These are phyloP conservation scores for Pelodiscus sinensis DNA, from an alignment of 2,113 vertebrate species.

Conservation along the genomic window DNA sequence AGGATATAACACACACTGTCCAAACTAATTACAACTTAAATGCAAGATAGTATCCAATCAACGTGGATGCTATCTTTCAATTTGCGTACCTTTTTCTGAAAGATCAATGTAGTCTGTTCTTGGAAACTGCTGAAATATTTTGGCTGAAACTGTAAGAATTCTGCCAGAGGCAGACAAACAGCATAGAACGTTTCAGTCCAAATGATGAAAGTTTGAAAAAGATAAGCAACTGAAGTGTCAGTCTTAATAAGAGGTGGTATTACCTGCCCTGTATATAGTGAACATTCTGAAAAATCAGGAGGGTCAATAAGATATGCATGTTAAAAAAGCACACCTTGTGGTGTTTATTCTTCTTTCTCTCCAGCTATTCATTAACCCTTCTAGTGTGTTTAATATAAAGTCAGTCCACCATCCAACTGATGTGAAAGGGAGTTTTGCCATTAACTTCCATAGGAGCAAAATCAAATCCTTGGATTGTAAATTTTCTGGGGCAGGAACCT, in stretches of 20 bases:
- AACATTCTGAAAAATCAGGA: neutral
- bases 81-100: no score
- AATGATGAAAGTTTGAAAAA: neutral
- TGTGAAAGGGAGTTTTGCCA: no score
- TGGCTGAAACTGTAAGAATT: neutral
- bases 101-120: neutral
- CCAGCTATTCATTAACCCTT: neutral
- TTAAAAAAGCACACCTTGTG: fast-evolving
- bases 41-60: no score
- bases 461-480: neutral
- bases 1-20: no score
- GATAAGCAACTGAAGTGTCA: neutral
- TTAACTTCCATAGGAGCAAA: neutral
- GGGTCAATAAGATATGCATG: neutral
- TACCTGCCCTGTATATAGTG: neutral
- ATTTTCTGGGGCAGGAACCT: no score
- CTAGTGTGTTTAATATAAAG: neutral
- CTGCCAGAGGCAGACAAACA: neutral
- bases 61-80: no score
- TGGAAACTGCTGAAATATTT: neutral
- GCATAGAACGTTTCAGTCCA: neutral
- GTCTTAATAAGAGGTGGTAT: neutral
- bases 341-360: neutral
- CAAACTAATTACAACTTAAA: no score
- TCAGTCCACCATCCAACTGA: no score